phyloP scores from a whole-genome alignment of 2,113 vertebrate species.

The Scomber japonicus region DNA sequence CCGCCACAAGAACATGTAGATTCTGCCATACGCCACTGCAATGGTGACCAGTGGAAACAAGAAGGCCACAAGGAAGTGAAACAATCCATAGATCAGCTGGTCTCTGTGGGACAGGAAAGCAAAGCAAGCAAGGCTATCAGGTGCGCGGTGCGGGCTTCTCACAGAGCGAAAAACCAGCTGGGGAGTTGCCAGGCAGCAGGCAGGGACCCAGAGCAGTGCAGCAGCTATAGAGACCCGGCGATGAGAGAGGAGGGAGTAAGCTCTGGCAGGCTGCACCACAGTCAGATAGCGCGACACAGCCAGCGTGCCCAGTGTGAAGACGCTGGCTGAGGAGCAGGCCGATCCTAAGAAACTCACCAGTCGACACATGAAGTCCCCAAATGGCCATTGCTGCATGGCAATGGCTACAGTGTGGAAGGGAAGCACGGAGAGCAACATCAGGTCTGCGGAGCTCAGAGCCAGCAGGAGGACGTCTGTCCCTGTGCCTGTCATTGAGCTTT shows the following conservation, averaged over 20 bases:
- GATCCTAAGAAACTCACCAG: constrained; percentile 82
- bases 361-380: constrained; percentile 80
- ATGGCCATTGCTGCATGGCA: constrained; percentile 78
- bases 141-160: neutral
- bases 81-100: constrained; percentile 79
- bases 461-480: constrained; percentile 82
- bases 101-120: constrained; percentile 73
- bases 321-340: constrained; percentile 77
- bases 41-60: constrained; percentile 79
- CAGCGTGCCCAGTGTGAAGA: constrained; percentile 80
- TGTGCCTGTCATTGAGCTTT: constrained; percentile 37
- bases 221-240: constrained; percentile 47
- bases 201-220: constrained; percentile 77
- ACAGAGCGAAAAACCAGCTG: constrained; percentile 80
- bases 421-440: constrained; percentile 79
- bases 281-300: constrained; percentile 81
- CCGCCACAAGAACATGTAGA: constrained; percentile 77
- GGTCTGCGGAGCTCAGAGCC: constrained; percentile 80
- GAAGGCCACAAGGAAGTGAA: constrained; percentile 82
- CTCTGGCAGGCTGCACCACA: constrained; percentile 77
- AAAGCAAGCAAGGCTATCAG: constrained; percentile 73
- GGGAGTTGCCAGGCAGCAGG: constrained; percentile 75
- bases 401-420: constrained; percentile 82
- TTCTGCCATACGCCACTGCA: constrained; percentile 72
- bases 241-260: constrained; percentile 70